Conservation (phyloP, 2,888 invertebrate species). For the Copidosoma aretas region DNA sequence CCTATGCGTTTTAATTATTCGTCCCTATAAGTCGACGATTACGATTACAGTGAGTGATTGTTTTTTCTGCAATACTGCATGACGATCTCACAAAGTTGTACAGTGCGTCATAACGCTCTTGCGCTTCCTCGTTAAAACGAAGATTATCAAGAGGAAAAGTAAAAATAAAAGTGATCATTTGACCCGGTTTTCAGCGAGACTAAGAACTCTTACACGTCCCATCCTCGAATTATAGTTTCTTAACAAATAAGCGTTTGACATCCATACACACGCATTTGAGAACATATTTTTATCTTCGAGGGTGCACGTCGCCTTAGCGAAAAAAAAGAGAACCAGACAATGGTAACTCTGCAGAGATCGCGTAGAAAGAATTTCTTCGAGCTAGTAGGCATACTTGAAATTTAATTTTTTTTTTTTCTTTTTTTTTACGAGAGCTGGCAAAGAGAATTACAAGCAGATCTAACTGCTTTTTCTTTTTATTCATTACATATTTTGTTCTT, state of each 20-base stretch:
- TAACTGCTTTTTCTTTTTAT: constrained; percentile 21
- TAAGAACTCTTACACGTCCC: constrained; percentile 18
- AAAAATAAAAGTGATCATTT: constrained; percentile 3
- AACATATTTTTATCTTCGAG: constrained; percentile 1
- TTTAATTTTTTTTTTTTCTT: constrained; percentile 5
- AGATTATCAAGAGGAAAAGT: constrained; percentile 9
- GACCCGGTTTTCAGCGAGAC: constrained; percentile 29
- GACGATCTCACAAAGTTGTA: background rate
- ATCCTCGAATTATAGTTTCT: constrained; percentile 33
- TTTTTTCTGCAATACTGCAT: background rate
- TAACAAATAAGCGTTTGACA: constrained; percentile 23
- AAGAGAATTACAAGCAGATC: constrained; percentile 35
- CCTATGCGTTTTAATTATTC: too few relatives aligned
- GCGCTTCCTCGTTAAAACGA: background rate
- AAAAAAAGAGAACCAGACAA: background rate
- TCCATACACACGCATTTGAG: background rate
- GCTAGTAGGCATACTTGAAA: background rate
- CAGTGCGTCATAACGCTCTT: background rate
- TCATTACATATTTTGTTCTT: too few relatives aligned
- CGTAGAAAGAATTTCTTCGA: constrained; percentile 38
- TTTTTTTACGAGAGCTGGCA: constrained; percentile 27
- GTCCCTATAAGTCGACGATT: too few relatives aligned
- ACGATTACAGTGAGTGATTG: background rate
- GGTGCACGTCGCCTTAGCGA: background rate
- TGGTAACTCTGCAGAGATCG: constrained; percentile 11